Evolutionary conservation across 2,888 invertebrate genomes (phyloP).

Genomic region (Gortyna flavago): DNA sequence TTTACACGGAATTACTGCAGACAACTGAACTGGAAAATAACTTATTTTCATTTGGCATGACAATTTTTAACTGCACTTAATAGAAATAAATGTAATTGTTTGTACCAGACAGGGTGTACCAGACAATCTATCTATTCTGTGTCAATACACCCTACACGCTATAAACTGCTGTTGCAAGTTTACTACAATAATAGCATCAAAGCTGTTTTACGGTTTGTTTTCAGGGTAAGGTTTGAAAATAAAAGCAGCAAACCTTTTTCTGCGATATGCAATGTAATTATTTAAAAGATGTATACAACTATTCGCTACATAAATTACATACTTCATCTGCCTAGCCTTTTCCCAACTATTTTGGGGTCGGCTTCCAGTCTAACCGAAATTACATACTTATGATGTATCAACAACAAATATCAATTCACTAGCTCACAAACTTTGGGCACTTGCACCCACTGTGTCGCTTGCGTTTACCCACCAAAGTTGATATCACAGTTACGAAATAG

Average conservation of each 20-base stretch:
- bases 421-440: constrained; percentile 60
- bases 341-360: no score
- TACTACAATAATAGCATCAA: constrained; percentile 1
- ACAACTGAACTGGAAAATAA: constrained; percentile 19
- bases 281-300: not conserved
- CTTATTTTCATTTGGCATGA: constrained; percentile 22
- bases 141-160: not conserved
- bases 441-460: constrained; percentile 63
- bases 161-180: constrained; percentile 13
- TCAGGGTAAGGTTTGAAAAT: not conserved
- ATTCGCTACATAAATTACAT: constrained; percentile 9
- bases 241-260: not conserved
- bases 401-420: constrained; percentile 44
- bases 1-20: constrained; percentile 26
- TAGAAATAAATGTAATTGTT: not conserved
- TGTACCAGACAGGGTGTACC: not conserved
- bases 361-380: no score
- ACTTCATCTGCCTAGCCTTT: no score
- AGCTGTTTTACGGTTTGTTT: constrained; percentile 9
- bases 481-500: constrained; percentile 80
- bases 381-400: no score
- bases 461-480: constrained; percentile 61
- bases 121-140: constrained; percentile 2
- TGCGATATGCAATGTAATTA: not conserved
- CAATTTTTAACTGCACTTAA: constrained; percentile 9